Base-by-base conservation (phyloP, 2,113 vertebrate genomes). In the Ivindomyrus marchei region DNA sequence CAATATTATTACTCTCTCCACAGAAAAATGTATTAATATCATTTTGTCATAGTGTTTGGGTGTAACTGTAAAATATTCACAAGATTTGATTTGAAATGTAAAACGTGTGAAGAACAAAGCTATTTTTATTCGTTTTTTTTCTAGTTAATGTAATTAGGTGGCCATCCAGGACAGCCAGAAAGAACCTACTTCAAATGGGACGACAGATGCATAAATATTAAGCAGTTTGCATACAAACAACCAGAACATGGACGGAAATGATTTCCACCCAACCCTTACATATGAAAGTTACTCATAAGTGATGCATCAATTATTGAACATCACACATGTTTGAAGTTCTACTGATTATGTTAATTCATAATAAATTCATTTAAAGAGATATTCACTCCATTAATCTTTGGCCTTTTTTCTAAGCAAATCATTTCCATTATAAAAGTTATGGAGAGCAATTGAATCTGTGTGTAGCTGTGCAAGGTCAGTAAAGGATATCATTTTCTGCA, bases 281-380 rank as follows among this genome's bases (percentile, higher is more conserved):
- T 87, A 87, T 87, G 85, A 87, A 87, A 87, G 85, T 87, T 87
- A 53, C n/a, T 87, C 50, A 36, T 39, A 53, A 87, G 85, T 56
- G 85, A 87, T 31, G 50, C 85, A 87, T 87, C 27, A 56, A 87
- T 87, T 87, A 87, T 53, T 87, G 47, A 87, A 87, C 85, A 87
- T 87, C 85, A 87, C 85, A 87, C 85, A 53, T 87, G 47, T 87
- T 53, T 87, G 85, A 87, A 53, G 85, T 53, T 24, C 85, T 56
- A 13, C 50, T 42, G 31, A 87, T 87, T 87, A 87, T 87, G 85
- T 39, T 87, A 52, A 87, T 87, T 80, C 74, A 80, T 39, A 42
- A 19, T 80, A 39, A 31, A 87, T 87, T 87, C 7, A 53, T 53
- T 52, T 87, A 87, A 87, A 87, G 85, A 87, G 85, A 87, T 87